Percentiles rank a stretch among this genome's conserved stretches.
These are phyloP conservation scores for Capricornis sumatraensis DNA, from an alignment of 2,113 vertebrate genomes.

Conservation along the genomic window DNA sequence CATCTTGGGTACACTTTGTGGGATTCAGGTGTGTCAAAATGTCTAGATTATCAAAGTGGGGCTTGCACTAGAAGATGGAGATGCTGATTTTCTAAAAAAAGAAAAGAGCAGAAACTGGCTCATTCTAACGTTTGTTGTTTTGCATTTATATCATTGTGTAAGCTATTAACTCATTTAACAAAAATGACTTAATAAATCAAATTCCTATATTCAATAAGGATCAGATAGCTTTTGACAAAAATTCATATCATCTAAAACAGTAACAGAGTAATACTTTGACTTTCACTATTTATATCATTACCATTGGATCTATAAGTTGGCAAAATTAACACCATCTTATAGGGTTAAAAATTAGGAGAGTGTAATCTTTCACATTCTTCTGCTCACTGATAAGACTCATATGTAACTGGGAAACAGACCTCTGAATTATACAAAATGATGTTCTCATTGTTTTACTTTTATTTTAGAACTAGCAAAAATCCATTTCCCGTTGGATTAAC, in stretches of 20 bases:
- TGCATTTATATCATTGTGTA: background rate
- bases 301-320: constrained; percentile 55
- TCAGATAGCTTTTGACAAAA: background rate
- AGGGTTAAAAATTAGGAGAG: constrained; percentile 49
- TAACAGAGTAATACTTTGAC: constrained; percentile 41
- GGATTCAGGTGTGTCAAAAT: background rate
- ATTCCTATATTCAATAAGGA: constrained; percentile 13
- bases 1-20: constrained; percentile 1
- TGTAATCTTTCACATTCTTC: constrained; percentile 45
- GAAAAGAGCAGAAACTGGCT: background rate
- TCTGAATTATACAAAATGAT: constrained; percentile 51
- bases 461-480: background rate
- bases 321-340: constrained; percentile 68
- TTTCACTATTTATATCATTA: constrained; percentile 64
- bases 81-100: background rate
- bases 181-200: background rate
- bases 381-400: constrained; percentile 51
- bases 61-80: background rate
- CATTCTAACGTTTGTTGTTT: constrained; percentile 31
- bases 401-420: constrained; percentile 56
- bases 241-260: constrained; percentile 22
- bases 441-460: background rate
- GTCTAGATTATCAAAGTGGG: constrained; percentile 38
- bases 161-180: background rate
- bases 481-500: background rate